These are phyloP conservation scores for Coendou prehensilis DNA, from an alignment of 2,797 vertebrate genomes.

Conservation along the genomic window DNA sequence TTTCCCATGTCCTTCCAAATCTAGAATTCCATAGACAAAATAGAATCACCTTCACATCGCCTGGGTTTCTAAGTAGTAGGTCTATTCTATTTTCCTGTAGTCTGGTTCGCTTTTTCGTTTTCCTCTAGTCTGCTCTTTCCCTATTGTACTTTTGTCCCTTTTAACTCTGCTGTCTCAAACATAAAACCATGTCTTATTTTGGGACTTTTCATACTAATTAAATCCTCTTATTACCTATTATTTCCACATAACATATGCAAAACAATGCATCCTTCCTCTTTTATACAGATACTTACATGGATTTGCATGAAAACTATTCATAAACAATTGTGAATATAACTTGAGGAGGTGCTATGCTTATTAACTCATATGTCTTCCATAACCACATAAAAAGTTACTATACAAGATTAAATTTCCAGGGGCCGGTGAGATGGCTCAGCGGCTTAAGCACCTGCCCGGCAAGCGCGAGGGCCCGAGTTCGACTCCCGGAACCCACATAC, in stretches of 20 bases:
- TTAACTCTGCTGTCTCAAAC: neutral
- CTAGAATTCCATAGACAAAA: neutral
- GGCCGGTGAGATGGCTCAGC: too few species aligned
- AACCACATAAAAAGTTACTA: neutral
- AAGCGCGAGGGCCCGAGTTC: too few species aligned
- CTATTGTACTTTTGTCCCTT: neutral
- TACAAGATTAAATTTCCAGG: conserved; percentile 44
- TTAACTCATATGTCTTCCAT: conserved; percentile 64
- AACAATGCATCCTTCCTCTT: neutral
- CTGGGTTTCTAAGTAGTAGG: neutral
- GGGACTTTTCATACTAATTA: neutral
- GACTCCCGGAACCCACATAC: too few species aligned
- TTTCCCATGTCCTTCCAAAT: neutral
- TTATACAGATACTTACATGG: neutral
- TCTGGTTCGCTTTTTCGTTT: neutral
- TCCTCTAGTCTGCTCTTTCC: neutral
- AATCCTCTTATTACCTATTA: neutral
- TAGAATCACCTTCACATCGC: neutral
- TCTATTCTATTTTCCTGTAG: neutral
- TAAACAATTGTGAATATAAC: neutral
- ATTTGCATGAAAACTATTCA: conserved; percentile 19
- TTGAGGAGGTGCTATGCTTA: neutral
- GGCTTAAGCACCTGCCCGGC: too few species aligned
- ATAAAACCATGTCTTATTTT: neutral
- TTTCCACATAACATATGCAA: neutral